Percentiles rank a stretch among this genome's conserved stretches.
Conservation (phyloP, 2,797 vertebrate species). For the Hippoglossus hippoglossus region DNA sequence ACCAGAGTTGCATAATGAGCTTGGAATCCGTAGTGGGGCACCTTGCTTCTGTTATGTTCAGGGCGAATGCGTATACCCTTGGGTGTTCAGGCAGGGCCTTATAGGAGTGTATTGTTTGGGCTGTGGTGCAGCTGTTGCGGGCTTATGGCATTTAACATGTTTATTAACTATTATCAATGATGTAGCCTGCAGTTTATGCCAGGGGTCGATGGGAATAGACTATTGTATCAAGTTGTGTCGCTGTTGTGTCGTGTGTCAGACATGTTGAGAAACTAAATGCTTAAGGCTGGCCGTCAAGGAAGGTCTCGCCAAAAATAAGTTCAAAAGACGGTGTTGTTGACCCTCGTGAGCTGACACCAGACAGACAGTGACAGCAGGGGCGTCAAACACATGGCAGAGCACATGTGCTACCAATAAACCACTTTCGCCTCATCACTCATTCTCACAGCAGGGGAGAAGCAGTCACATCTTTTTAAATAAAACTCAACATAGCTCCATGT, state of each 20-base stretch:
- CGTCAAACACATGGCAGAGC: constrained; percentile 63
- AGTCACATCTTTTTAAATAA: not conserved
- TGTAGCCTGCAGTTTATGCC: constrained; percentile 24
- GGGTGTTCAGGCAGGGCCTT: constrained; percentile 46
- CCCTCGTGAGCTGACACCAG: constrained; percentile 43
- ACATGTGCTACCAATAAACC: constrained; percentile 49
- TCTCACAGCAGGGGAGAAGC: not conserved
- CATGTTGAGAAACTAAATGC: constrained; percentile 18
- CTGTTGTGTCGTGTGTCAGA: constrained; percentile 14
- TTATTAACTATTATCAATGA: constrained; percentile 37
- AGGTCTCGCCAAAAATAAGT: constrained; percentile 79
- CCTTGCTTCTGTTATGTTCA: constrained; percentile 68
- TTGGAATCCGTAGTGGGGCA: constrained; percentile 65
- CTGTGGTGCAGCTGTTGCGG: constrained; percentile 71
- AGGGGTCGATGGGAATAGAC: constrained; percentile 5
- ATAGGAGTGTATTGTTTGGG: constrained; percentile 62
- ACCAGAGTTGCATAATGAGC: constrained; percentile 73
- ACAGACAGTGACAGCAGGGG: constrained; percentile 70
- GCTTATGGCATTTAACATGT: constrained; percentile 57
- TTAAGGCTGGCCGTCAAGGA: constrained; percentile 51
- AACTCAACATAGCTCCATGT: not conserved
- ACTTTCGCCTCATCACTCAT: constrained; percentile 20
- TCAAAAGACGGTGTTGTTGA: constrained; percentile 62
- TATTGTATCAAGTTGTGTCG: not conserved
- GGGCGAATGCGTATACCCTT: constrained; percentile 51